These are phyloP conservation scores for Apamea sordens DNA, from an alignment of 2,888 invertebrate species.

Conservation along the genomic window DNA sequence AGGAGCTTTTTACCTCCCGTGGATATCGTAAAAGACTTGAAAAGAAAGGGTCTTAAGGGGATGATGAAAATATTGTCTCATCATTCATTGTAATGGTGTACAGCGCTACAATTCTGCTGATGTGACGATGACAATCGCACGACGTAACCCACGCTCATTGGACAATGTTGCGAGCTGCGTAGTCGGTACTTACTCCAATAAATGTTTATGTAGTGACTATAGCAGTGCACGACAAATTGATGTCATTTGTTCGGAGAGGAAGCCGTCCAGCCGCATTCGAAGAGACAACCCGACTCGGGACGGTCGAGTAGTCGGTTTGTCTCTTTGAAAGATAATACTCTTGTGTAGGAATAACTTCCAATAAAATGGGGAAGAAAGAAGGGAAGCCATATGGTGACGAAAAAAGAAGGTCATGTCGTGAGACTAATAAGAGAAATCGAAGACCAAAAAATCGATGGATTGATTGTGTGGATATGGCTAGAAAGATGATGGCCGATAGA, in stretches of 20 bases:
- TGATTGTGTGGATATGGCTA: neutral
- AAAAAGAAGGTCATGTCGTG: neutral
- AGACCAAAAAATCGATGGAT: neutral
- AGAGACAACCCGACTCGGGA: constrained; percentile 36
- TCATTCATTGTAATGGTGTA: neutral
- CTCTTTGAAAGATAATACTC: constrained; percentile 37
- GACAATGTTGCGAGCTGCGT: constrained; percentile 29
- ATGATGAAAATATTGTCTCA: neutral
- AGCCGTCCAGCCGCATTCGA: constrained; percentile 34
- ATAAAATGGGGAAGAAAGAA: neutral
- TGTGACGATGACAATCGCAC: constrained; percentile 23
- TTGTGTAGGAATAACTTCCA: neutral
- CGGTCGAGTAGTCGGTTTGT: constrained; percentile 28
- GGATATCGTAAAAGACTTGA: neutral
- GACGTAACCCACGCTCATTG: constrained; percentile 29
- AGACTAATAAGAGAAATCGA: neutral
- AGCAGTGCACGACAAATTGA: constrained; percentile 37
- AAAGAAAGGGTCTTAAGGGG: neutral
- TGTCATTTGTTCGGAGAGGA: constrained; percentile 37
- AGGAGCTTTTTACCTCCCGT: neutral
- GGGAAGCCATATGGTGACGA: neutral
- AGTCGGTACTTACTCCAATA: constrained; percentile 34
- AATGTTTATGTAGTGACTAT: constrained; percentile 37
- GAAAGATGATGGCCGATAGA: neutral
- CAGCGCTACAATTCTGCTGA: constrained; percentile 6